phyloP scores from a whole-genome alignment of 2,797 vertebrate genomes.

The Mionectes olivaceus region DNA sequence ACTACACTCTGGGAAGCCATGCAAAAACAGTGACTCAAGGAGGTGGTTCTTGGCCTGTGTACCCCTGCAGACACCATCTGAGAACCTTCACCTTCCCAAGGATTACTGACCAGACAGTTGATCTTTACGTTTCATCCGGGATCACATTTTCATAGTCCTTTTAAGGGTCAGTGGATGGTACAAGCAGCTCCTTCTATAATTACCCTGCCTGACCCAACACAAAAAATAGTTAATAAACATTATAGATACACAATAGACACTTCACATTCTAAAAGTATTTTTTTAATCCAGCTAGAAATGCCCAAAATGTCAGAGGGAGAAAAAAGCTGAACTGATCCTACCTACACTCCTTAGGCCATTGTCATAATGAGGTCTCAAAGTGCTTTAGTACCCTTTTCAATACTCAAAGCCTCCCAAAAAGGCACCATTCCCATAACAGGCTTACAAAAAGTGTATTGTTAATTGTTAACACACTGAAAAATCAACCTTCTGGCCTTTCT shows the following conservation, averaged over 20 bases:
- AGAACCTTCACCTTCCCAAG: neutral
- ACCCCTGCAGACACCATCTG: neutral
- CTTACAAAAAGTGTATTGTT: conserved; percentile 28
- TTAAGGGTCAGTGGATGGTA: neutral
- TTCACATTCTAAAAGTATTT: neutral
- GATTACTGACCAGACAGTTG: neutral
- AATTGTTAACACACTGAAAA: conserved; percentile 19
- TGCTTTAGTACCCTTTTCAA: neutral
- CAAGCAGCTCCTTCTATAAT: neutral
- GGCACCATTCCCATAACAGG: neutral
- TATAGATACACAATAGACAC: neutral
- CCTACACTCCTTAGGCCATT: neutral
- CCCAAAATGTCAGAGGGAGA: neutral
- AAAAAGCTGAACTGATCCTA: neutral
- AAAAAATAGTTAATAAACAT: neutral
- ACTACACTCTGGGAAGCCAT: neutral
- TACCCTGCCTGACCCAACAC: neutral
- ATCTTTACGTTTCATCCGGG: neutral
- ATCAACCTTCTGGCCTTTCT: neutral
- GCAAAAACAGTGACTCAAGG: neutral
- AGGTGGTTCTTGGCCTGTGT: neutral
- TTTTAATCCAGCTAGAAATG: neutral
- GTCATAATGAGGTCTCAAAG: neutral
- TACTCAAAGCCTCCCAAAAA: neutral
- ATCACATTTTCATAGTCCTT: neutral